A percentile compares a stretch with the other conserved stretches of the same genome.
Evolutionary conservation across 2,888 invertebrate species (phyloP).

Genomic region (Himalopsyche anomala): DNA sequence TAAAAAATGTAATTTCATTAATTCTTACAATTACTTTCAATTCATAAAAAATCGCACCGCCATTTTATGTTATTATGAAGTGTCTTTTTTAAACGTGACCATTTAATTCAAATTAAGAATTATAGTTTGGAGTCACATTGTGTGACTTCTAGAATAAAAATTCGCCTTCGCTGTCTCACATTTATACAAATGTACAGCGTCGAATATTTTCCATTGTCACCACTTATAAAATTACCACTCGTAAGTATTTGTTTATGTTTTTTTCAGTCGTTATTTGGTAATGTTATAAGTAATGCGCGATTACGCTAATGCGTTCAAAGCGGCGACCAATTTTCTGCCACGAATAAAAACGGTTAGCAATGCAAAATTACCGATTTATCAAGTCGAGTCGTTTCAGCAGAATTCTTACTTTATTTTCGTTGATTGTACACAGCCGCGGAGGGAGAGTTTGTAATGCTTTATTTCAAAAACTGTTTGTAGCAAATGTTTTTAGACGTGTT

Average conservation of each 20-base stretch:
- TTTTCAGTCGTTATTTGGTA: not conserved
- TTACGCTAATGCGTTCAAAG: not conserved
- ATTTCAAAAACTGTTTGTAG: not conserved
- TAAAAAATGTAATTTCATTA: no score
- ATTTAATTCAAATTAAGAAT: no score
- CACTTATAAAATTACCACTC: not conserved
- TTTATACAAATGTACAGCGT: no score
- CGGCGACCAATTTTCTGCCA: not conserved
- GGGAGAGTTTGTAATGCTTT: not conserved
- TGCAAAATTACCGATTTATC: slow-evolving; percentile 9
- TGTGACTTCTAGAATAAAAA: no score
- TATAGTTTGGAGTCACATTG: no score
- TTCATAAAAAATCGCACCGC: no score
- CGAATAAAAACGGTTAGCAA: not conserved
- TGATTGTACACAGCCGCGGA: not conserved
- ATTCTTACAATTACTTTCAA: no score
- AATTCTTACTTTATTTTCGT: not conserved
- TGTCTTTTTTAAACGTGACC: no score
- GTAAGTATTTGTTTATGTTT: slow-evolving; percentile 8
- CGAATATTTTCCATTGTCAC: no score
- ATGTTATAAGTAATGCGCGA: not conserved
- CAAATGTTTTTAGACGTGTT: slow-evolving; percentile 36
- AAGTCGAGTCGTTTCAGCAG: not conserved
- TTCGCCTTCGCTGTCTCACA: no score
- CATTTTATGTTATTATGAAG: no score